Evolutionary conservation across 2,888 invertebrate species (phyloP).

Genomic region (Patella ulyssiponensis): DNA sequence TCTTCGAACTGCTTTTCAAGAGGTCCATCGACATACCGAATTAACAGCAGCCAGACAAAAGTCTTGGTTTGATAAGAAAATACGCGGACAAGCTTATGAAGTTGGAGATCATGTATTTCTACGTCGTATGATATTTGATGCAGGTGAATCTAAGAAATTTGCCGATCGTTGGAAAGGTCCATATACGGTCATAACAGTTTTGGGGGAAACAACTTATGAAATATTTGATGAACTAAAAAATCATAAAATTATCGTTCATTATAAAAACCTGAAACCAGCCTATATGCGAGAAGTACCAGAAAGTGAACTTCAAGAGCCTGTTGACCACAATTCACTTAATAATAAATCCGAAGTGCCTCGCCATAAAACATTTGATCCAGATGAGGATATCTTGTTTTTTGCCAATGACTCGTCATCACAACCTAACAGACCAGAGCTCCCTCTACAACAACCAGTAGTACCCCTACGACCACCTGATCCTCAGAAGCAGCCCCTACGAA

Average conservation of each 20-base stretch:
- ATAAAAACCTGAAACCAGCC: neutral
- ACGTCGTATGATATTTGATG: neutral
- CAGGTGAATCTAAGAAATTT: slow-evolving; percentile 1
- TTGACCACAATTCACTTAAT: neutral
- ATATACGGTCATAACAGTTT: neutral
- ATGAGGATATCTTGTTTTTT: no score
- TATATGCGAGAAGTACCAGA: neutral
- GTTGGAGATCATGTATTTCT: neutral
- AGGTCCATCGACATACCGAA: neutral
- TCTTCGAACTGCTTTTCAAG: neutral
- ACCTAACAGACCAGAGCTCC: no score
- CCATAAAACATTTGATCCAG: neutral
- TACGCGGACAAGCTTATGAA: neutral
- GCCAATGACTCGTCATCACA: no score
- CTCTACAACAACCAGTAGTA: neutral
- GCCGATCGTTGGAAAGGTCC: neutral
- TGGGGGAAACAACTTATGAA: neutral
- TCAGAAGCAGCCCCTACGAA: neutral
- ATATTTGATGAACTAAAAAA: neutral
- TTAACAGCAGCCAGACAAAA: neutral
- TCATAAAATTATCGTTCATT: slow-evolving; percentile 1
- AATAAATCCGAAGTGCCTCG: neutral
- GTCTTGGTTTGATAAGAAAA: neutral
- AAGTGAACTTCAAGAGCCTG: neutral
- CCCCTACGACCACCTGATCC: neutral